Conservation (phyloP, 2,888 invertebrate species). For the Drosophila lutescens region DNA sequence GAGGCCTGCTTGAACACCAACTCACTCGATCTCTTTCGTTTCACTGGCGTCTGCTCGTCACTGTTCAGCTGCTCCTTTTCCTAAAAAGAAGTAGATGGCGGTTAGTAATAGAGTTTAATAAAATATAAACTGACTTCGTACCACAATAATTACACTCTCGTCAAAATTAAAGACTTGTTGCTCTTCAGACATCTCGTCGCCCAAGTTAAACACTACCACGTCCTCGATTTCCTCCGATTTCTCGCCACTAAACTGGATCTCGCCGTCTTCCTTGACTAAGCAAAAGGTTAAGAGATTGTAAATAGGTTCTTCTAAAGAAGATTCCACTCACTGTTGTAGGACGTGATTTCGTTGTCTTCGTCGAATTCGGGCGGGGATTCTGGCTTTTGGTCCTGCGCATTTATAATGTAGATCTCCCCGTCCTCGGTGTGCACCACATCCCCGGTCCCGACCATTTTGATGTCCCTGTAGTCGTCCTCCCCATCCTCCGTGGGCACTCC, state of each 20-base stretch:
- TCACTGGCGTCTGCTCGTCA: constrained; percentile 3
- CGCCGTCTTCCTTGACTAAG: constrained; percentile 79
- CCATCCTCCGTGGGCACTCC: constrained; percentile 16
- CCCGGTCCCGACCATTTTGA: constrained; percentile 47
- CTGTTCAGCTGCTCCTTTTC: constrained; percentile 42
- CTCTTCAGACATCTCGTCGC: constrained; percentile 54
- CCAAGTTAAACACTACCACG: constrained; percentile 70
- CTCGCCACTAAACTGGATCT: constrained; percentile 72
- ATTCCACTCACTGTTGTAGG: constrained; percentile 65
- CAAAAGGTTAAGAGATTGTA: neutral
- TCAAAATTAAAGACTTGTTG: constrained; percentile 74
- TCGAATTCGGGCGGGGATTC: constrained; percentile 39
- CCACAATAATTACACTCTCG: constrained; percentile 85
- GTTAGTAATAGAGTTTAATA: neutral
- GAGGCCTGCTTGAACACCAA: constrained; percentile 42
- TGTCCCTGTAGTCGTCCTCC: constrained; percentile 24
- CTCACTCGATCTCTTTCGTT: constrained; percentile 26
- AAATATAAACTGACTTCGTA: constrained; percentile 4
- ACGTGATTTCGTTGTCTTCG: constrained; percentile 60
- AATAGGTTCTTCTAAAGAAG: fast-evolving
- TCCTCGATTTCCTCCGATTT: constrained; percentile 63
- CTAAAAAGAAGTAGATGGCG: constrained; percentile 13
- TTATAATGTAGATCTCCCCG: constrained; percentile 65
- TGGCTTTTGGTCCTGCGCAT: constrained; percentile 25
- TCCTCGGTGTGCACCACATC: constrained; percentile 55